Base-by-base conservation (phyloP, 2,797 vertebrate genomes). In the Mus minutoides region DNA sequence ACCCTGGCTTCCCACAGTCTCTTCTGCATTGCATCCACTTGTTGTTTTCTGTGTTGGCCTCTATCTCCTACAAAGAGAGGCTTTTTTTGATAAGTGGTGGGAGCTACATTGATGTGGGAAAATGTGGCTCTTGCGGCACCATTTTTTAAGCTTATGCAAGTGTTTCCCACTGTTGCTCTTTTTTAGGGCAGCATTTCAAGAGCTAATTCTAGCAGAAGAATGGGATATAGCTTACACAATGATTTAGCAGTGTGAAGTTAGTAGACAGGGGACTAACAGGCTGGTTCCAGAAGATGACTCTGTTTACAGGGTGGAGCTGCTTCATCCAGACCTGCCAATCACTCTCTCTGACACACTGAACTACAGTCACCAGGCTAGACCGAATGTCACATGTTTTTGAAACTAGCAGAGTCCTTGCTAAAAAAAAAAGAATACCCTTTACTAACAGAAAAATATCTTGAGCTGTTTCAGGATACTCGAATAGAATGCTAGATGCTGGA, bases 381-480 rank as follows among this genome's bases (percentile, higher is more conserved):
- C 22, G 26, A 84, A 76, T 76, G 40, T 40, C 43, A 75, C 17
- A 7, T 40, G 67, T 92, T 94, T 77, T 90, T 78, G 73, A 96
- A 84, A 88, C 34, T 26, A 21, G 34, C 31, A 73, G n/a, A 67
- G 91, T 31, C 37, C 46, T 83, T 96, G 84, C n/a, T 92, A 10
- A 10, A 62, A 69, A 10, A 10, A 62, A 69, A 21, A 2, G 86
- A 52, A 54, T 77, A 85, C 34, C 0, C 54, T 56, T 64, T 93
- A 22, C 31, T 29, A 78, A 5, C 46, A 37, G 69, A 79, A 84
- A 94, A 40, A 1, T 46, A 3, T 94, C 17, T 78, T 69, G 29
- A 12, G 69, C 80, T 69, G 31, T 71, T 71, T 94, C 6, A 54
- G 24, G 24, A 21, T 40, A 4, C 26, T 71, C 7, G 60, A 90